Evolutionary conservation across 35 echinoderm and acorn worm species (phyloP).

Genomic region (Strongylocentrotus purpuratus): DNA sequence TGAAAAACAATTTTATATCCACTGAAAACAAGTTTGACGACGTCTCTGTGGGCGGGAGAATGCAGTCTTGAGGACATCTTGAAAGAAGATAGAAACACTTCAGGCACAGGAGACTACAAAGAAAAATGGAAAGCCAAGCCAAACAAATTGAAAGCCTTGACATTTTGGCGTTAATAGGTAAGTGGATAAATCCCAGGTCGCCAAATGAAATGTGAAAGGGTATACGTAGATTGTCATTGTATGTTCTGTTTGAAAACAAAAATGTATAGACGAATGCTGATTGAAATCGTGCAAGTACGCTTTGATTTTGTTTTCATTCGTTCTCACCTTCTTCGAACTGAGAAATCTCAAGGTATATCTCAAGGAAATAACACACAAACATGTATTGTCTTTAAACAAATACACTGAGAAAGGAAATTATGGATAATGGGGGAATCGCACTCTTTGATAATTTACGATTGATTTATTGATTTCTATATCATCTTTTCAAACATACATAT

Average conservation of each 20-base stretch:
- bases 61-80: not conserved
- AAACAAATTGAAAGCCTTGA: slow-evolving; percentile 41
- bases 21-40: not conserved
- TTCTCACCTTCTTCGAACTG: not conserved
- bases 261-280: not conserved
- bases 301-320: not conserved
- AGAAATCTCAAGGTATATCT: not conserved
- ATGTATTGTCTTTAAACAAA: no score
- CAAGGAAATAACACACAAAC: no score
- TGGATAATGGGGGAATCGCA: no score
- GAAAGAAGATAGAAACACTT: not conserved
- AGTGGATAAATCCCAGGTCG: slow-evolving; percentile 5
- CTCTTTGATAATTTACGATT: no score
- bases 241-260: not conserved
- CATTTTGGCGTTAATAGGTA: slow-evolving; percentile 34
- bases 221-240: not conserved
- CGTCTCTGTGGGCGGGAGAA: not conserved
- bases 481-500: no score
- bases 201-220: not conserved
- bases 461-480: no score
- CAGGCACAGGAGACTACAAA: not conserved
- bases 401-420: no score
- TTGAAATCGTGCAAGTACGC: not conserved
- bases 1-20: not conserved
- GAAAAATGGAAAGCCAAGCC: not conserved